Evolutionary conservation across 2,113 vertebrate genomes (phyloP).

Genomic region (Cebidichthys violaceus): DNA sequence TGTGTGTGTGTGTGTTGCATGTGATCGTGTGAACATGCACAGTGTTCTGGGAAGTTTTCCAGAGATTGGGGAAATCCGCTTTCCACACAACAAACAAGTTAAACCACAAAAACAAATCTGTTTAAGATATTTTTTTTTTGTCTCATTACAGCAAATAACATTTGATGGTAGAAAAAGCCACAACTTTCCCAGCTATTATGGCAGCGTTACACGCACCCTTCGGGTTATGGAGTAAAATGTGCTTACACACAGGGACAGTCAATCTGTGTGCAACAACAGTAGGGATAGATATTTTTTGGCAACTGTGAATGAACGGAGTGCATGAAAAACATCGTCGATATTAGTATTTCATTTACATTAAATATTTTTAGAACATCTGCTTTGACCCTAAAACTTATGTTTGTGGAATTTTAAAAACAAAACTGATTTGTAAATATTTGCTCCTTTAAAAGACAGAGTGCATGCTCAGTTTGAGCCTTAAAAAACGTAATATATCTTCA

Average conservation of each 20-base stretch:
- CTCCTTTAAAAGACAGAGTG: not conserved
- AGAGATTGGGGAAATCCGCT: slow-evolving; percentile 72
- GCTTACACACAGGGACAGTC: slow-evolving; percentile 41
- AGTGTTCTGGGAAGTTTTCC: slow-evolving; percentile 72
- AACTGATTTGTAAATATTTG: not conserved
- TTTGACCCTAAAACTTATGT: not conserved
- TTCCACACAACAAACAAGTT: slow-evolving; percentile 69
- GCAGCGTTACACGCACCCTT: slow-evolving; percentile 49
- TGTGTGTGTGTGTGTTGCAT: slow-evolving; percentile 35
- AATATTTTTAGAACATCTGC: not conserved
- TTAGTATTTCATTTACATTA: not conserved
- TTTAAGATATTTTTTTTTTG: slow-evolving; percentile 40
- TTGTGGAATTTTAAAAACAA: not conserved
- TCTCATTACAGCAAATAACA: slow-evolving; percentile 63
- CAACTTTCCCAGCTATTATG: slow-evolving; percentile 64
- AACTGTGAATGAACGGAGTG: not conserved
- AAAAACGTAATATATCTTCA: not conserved
- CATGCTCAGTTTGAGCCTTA: not conserved
- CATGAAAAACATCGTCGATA: not conserved
- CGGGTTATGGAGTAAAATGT: slow-evolving; percentile 36
- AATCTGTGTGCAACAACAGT: slow-evolving; percentile 11
- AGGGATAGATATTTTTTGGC: not conserved
- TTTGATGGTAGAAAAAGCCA: slow-evolving; percentile 64
- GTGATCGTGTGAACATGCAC: slow-evolving; percentile 58
- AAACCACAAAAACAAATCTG: slow-evolving; percentile 73